Conservation (phyloP, 2,888 invertebrate species). For the Agrochola litura region DNA sequence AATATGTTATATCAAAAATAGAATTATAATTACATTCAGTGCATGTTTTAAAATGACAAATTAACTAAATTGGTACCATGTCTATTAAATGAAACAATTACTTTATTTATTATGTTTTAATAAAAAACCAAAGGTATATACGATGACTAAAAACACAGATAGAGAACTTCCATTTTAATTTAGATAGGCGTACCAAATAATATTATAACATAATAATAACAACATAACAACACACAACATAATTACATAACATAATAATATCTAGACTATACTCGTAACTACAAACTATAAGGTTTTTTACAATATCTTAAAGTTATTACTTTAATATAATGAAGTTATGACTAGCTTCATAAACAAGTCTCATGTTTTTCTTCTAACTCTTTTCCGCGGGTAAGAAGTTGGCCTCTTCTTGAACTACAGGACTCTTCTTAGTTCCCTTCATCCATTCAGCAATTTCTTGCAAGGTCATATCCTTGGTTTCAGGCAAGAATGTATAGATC, state of each 20-base stretch:
- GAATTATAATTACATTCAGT: background rate
- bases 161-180: background rate
- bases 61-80: background rate
- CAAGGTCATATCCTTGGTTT: constrained; percentile 66
- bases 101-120: background rate
- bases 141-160: background rate
- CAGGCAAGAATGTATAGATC: constrained; percentile 68
- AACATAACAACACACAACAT: too few species aligned
- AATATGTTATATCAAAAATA: background rate
- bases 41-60: background rate
- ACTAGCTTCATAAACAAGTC: constrained; percentile 28
- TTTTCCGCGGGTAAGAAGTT: constrained; percentile 37
- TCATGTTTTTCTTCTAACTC: background rate
- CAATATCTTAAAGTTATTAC: background rate
- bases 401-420: constrained; percentile 25
- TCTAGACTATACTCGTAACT: too few species aligned
- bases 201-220: background rate
- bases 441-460: constrained; percentile 53
- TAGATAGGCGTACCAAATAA: background rate
- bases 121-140: background rate
- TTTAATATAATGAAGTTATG: constrained; percentile 5
- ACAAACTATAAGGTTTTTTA: background rate
- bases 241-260: too few species aligned
- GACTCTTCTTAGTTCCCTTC: constrained; percentile 40
- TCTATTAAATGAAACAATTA: background rate